Conservation (phyloP, 2,797 vertebrate species). For the Chelon labrosus region DNA sequence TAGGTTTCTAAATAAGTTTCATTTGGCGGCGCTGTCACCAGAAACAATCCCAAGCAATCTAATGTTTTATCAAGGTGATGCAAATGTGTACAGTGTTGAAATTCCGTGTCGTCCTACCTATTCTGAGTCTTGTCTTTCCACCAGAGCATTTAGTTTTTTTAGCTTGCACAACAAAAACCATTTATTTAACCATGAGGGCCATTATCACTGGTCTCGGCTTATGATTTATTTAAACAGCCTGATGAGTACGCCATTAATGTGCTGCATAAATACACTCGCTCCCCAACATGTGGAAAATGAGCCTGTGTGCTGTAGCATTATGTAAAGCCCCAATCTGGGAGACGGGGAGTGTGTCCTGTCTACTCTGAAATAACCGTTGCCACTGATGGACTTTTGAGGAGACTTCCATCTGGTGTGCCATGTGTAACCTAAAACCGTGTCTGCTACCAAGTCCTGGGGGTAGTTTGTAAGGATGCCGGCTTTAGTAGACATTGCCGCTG, state of each 20-base stretch:
- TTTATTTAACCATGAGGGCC: slow-evolving; percentile 60
- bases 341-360: slow-evolving; percentile 69
- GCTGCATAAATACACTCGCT: slow-evolving; percentile 57
- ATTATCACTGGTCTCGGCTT: slow-evolving; percentile 63
- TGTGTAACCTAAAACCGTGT: slow-evolving; percentile 72
- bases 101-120: not conserved
- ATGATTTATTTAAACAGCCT: slow-evolving; percentile 74
- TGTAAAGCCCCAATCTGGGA: slow-evolving; percentile 63
- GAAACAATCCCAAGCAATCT: slow-evolving; percentile 68
- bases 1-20: slow-evolving; percentile 82
- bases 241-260: slow-evolving; percentile 65
- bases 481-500: slow-evolving; percentile 73
- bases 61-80: slow-evolving; percentile 61
- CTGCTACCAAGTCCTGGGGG: slow-evolving; percentile 76
- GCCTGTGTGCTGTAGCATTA: slow-evolving; percentile 58
- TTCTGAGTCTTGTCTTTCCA: slow-evolving; percentile 25
- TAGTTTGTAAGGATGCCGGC: slow-evolving; percentile 80
- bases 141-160: slow-evolving; percentile 28
- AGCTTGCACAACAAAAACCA: slow-evolving; percentile 45
- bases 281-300: slow-evolving; percentile 58
- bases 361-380: slow-evolving; percentile 69
- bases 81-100: slow-evolving; percentile 40
- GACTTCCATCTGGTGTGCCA: slow-evolving; percentile 83
- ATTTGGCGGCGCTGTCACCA: slow-evolving; percentile 71
- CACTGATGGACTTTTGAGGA: slow-evolving; percentile 79